Percentiles rank a stretch among this genome's conserved stretches.
These are phyloP conservation scores for Luperina testacea DNA, from an alignment of 2,888 invertebrate genomes.

Conservation along the genomic window DNA sequence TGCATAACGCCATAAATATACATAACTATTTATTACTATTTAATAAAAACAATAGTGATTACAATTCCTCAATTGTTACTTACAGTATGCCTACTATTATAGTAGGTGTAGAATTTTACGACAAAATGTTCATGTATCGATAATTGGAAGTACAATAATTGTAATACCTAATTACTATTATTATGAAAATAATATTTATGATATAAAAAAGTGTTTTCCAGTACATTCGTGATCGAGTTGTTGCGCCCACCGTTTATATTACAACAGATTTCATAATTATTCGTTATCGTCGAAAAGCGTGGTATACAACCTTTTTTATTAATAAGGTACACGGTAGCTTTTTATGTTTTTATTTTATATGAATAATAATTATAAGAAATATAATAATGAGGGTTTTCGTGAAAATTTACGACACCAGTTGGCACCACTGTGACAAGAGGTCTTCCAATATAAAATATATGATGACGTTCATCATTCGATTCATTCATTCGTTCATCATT, in stretches of 20 bases:
- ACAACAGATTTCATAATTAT: conserved; percentile 23
- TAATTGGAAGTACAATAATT: conserved; percentile 68
- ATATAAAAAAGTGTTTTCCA: conserved; percentile 56
- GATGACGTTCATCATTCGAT: too few species aligned
- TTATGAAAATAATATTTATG: conserved; percentile 58
- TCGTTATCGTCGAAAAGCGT: neutral
- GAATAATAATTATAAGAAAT: neutral
- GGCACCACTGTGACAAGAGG: too few species aligned
- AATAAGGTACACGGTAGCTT: conserved; percentile 47
- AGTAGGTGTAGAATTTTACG: conserved; percentile 61
- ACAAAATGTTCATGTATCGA: conserved; percentile 64
- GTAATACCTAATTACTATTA: conserved; percentile 59
- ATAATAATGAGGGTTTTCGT: too few species aligned
- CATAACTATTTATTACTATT: conserved; percentile 79
- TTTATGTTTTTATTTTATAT: neutral
- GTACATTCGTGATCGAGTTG: conserved; percentile 47
- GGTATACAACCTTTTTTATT: conserved; percentile 9
- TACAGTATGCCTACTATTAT: conserved; percentile 58
- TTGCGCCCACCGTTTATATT: conserved; percentile 56
- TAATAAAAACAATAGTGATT: conserved; percentile 84
- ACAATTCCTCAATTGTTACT: conserved; percentile 82
- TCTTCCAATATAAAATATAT: too few species aligned
- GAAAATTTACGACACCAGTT: too few species aligned
- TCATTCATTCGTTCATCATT: too few species aligned
- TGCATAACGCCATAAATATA: conserved; percentile 88